Conservation (phyloP, 2,888 invertebrate genomes). For the Amorpha juglandis region DNA sequence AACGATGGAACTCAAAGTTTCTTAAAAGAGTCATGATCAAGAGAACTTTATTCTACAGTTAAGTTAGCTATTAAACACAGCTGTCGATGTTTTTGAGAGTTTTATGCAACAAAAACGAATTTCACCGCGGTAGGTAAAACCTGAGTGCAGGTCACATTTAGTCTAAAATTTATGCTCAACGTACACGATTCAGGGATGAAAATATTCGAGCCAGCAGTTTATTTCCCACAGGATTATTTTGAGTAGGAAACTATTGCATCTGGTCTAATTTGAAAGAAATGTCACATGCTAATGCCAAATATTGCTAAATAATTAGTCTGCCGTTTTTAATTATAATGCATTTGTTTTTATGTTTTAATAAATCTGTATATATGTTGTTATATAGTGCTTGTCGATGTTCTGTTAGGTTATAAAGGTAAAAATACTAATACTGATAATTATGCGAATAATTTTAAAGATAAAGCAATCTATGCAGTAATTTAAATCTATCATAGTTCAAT, state of each 20-base stretch:
- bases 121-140: constrained; percentile 18
- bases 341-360: too few relatives aligned
- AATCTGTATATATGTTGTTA: too few relatives aligned
- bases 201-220: constrained; percentile 41
- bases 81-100: constrained; percentile 30
- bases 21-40: constrained; percentile 22
- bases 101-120: constrained; percentile 28
- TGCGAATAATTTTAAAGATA: too few relatives aligned
- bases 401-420: too few relatives aligned
- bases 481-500: too few relatives aligned
- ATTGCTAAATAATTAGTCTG: not conserved
- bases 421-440: not conserved
- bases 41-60: constrained; percentile 23
- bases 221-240: constrained; percentile 38
- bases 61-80: constrained; percentile 30
- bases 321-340: too few relatives aligned
- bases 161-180: constrained; percentile 28
- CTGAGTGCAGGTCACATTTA: constrained; percentile 28
- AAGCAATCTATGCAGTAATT: too few relatives aligned
- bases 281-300: not conserved
- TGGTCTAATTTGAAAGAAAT: constrained; percentile 19
- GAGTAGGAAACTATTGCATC: constrained; percentile 22
- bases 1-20: constrained; percentile 33
- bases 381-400: not conserved
- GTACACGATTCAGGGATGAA: constrained; percentile 27